Evolutionary conservation across 2,797 vertebrate species (phyloP).

Genomic region (Balearica regulorum): DNA sequence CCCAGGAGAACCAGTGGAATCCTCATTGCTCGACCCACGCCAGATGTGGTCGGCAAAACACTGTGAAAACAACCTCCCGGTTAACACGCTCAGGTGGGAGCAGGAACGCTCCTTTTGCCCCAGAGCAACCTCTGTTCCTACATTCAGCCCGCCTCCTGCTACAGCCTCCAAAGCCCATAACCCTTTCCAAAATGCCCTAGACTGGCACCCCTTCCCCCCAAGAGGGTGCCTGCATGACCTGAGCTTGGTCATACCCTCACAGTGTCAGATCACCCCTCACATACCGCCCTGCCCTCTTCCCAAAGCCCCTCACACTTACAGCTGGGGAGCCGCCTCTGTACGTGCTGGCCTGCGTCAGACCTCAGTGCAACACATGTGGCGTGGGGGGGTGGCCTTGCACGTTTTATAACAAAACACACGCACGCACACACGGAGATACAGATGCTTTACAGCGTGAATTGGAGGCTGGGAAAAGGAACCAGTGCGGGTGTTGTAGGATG

Average conservation of each 20-base stretch:
- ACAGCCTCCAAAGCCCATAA: neutral
- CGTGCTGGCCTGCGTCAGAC: too few relatives aligned
- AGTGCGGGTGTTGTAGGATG: fast-evolving
- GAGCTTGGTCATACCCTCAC: too few relatives aligned
- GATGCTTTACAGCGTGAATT: neutral
- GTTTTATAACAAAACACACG: neutral
- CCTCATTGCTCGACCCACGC: neutral
- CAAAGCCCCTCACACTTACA: neutral
- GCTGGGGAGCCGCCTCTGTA: neutral
- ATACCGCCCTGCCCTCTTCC: neutral
- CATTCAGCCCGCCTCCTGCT: fast-evolving
- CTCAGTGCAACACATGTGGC: neutral
- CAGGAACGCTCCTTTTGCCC: neutral
- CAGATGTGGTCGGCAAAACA: neutral
- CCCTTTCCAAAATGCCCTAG: neutral
- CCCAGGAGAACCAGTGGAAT: neutral
- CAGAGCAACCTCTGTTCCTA: neutral
- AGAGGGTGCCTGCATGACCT: neutral
- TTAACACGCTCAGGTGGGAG: neutral
- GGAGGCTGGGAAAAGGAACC: neutral
- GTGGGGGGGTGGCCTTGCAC: fast-evolving
- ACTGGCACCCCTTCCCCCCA: fast-evolving
- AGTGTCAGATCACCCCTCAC: too few relatives aligned
- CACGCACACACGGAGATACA: too few relatives aligned
- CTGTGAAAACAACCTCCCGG: neutral